These are phyloP conservation scores for Pygoscelis antarcticus DNA, from an alignment of 2,113 vertebrate genomes.

Conservation along the genomic window DNA sequence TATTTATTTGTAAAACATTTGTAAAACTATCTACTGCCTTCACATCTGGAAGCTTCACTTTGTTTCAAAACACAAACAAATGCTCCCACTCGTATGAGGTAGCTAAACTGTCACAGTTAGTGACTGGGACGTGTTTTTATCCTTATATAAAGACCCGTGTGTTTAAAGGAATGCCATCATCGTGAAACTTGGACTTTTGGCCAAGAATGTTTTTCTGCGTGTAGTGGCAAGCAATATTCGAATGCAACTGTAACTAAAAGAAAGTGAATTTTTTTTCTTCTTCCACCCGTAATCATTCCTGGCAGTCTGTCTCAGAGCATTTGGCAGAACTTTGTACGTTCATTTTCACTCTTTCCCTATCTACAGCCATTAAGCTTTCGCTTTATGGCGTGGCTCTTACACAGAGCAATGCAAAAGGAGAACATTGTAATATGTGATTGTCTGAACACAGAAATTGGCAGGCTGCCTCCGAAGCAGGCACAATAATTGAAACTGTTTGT, in stretches of 20 bases:
- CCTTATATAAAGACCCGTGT: background rate
- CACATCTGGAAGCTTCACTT: background rate
- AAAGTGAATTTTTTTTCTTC: background rate
- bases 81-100: background rate
- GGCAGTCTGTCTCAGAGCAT: background rate
- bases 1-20: constrained; percentile 29
- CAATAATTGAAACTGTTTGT: background rate
- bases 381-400: background rate
- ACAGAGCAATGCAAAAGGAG: background rate
- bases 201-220: background rate
- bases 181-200: background rate
- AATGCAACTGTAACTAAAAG: background rate
- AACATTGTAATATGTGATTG: background rate
- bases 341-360: background rate
- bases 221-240: background rate
- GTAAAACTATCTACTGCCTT: background rate
- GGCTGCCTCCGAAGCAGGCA: background rate
- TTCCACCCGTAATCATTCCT: background rate
- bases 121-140: background rate
- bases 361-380: background rate
- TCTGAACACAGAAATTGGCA: background rate
- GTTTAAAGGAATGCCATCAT: background rate
- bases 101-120: background rate
- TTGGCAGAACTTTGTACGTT: background rate
- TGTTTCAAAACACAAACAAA: constrained; percentile 1